phyloP scores from a whole-genome alignment of 2,113 vertebrate species.

The Manacus vitellinus region DNA sequence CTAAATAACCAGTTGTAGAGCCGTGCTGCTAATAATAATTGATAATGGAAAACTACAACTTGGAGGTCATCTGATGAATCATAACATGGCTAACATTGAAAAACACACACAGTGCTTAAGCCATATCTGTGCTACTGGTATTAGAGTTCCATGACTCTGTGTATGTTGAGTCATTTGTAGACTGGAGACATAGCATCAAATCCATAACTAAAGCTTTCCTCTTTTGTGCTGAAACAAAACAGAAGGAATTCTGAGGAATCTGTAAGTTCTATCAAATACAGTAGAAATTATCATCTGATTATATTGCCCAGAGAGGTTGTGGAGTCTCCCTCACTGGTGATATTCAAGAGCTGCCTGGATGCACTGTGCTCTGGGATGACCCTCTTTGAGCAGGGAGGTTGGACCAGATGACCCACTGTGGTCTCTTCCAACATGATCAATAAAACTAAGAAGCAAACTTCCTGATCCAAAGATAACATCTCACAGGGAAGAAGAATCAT shows the following conservation, averaged over 20 bases:
- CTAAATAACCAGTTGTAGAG: background rate
- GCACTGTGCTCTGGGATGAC: background rate
- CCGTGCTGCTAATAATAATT: constrained; percentile 1
- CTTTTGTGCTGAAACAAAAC: background rate
- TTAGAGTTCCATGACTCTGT: background rate
- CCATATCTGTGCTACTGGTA: background rate
- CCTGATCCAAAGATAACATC: background rate
- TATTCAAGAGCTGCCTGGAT: background rate
- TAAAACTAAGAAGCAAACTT: background rate
- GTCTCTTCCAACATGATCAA: background rate
- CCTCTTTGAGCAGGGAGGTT: background rate
- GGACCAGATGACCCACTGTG: background rate
- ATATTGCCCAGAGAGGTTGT: background rate
- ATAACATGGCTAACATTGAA: background rate
- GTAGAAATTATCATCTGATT: background rate
- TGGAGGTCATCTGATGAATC: background rate
- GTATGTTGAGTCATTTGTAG: background rate
- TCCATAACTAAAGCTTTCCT: background rate
- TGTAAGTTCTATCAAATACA: background rate
- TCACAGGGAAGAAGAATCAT: background rate
- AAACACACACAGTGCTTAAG: background rate
- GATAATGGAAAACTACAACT: background rate
- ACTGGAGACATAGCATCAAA: background rate
- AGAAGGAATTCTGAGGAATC: background rate
- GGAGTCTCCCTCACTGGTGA: background rate